Evolutionary conservation across 2,797 vertebrate genomes (phyloP), one percentile per base, ranked within the genome.

Genomic region (Iguana delicatissima): DNA sequence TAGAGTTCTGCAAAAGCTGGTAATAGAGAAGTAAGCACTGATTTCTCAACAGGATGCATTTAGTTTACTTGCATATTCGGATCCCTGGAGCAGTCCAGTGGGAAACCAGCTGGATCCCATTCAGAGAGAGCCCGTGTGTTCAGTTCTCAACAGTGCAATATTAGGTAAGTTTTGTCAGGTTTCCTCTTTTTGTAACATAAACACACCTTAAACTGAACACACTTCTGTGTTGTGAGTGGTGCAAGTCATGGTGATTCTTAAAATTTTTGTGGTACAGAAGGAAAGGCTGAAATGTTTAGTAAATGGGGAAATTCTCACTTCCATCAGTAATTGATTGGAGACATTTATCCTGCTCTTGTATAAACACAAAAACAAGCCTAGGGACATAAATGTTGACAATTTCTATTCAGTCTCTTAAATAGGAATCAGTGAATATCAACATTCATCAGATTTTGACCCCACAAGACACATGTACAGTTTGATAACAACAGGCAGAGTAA

Each of bases 111-210:
- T 99, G 92, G 99, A 99, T 92, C 98, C 99, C 42, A 99, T 99
- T 93, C 99, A 99, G 95, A 98, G 99, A 96, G 99, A 99, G 97
- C 99, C 99, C 0, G 99, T 99, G 95, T 99, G 99, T 98, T 99
- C 99, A 89, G 99, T 99, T 59, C 99, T 99, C 74, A 99, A 99
- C 97, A 99, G 99, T 99, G 99, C 99, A 99, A 99, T 99, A 99
- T 96, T 99, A 97, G 99, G 99, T 99, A 93, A 38, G 95, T 32
- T 38, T 52, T 1, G 12, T 9, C 0, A 35, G 4, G 57, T 52
- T 4, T 67, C 4, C 73, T 77, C 81, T 10, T 20, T 82, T 62
- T 67, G 0, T 0, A 62, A 16, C 35, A 35, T 38, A 69, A 57
- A 57, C 12, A n/a, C 59, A 82, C 29, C 5, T 64, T 59, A 85